phyloP scores from a whole-genome alignment of 1,140 invertebrate species.

The Papilio helenus region DNA sequence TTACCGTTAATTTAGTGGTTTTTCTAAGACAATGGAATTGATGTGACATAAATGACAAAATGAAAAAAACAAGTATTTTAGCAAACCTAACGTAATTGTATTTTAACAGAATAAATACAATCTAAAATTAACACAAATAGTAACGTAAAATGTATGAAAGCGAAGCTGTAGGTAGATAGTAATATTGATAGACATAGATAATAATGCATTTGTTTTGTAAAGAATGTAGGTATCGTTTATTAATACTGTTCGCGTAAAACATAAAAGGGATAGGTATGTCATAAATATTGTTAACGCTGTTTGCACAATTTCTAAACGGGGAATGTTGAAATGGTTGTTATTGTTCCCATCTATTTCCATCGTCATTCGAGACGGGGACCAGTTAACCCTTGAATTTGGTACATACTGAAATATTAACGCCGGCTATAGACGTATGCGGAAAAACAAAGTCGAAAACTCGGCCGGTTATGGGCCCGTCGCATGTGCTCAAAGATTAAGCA shows the following conservation, averaged over 20 bases:
- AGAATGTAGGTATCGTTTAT: neutral
- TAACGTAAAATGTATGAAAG: no score
- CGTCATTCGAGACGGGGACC: slow-evolving; percentile 43
- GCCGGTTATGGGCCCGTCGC: slow-evolving; percentile 77
- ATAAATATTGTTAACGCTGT: slow-evolving; percentile 35
- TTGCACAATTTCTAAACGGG: slow-evolving; percentile 31
- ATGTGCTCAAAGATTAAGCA: slow-evolving; percentile 69
- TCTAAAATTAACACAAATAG: no score
- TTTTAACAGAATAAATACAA: no score
- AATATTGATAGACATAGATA: neutral
- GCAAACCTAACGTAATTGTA: no score
- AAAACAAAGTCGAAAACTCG: slow-evolving; percentile 82
- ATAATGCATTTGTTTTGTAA: neutral
- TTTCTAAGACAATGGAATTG: neutral
- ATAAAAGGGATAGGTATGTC: slow-evolving; percentile 15
- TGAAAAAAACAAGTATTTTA: no score
- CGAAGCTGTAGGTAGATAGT: no score
- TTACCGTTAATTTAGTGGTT: neutral
- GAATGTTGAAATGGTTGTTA: slow-evolving; percentile 47
- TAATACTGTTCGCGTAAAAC: neutral
- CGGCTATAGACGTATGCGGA: slow-evolving; percentile 73
- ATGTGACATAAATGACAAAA: neutral
- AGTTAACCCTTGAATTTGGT: slow-evolving; percentile 80
- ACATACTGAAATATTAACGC: slow-evolving; percentile 80
- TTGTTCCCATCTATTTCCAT: slow-evolving; percentile 58